These are phyloP conservation scores for Chinchilla lanigera DNA, from an alignment of 2,113 vertebrate species.

Conservation along the genomic window DNA sequence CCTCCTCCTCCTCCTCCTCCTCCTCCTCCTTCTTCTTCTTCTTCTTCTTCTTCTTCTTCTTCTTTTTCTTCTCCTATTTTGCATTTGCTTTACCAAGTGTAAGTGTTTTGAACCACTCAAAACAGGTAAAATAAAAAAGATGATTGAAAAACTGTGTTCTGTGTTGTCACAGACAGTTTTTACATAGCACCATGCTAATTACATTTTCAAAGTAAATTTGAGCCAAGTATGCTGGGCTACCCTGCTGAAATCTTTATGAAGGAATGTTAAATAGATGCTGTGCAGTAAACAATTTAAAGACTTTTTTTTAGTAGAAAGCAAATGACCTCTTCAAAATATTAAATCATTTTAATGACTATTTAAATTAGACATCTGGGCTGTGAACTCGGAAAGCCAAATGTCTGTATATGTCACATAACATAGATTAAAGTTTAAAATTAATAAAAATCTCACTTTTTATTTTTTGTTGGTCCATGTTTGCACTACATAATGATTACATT, in stretches of 20 bases:
- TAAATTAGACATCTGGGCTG: background rate
- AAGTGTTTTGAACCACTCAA: slow-evolving; percentile 38
- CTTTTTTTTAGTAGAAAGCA: slow-evolving; percentile 42
- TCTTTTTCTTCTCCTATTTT: background rate
- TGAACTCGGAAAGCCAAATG: slow-evolving; percentile 39
- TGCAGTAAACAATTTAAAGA: slow-evolving; percentile 27
- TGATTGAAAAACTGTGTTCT: slow-evolving; percentile 46
- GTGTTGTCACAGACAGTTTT: slow-evolving; percentile 53
- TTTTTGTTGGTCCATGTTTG: background rate
- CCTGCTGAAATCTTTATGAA: slow-evolving; percentile 45
- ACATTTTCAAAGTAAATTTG: slow-evolving; percentile 62
- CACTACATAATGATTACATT: background rate
- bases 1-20: too few relatives aligned
- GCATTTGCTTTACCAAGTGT: slow-evolving; percentile 8
- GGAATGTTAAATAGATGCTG: slow-evolving; percentile 13
- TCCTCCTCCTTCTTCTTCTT: background rate
- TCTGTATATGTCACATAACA: background rate
- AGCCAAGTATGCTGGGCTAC: background rate
- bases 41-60: too few relatives aligned
- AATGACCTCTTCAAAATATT: slow-evolving; percentile 36
- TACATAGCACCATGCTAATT: slow-evolving; percentile 5
- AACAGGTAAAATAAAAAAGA: slow-evolving; percentile 48
- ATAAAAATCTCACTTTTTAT: background rate
- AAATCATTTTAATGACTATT: slow-evolving; percentile 54
- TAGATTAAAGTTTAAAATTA: background rate